Evolutionary conservation across 2,113 vertebrate genomes (phyloP).

Genomic region (Cinclus cinclus): DNA sequence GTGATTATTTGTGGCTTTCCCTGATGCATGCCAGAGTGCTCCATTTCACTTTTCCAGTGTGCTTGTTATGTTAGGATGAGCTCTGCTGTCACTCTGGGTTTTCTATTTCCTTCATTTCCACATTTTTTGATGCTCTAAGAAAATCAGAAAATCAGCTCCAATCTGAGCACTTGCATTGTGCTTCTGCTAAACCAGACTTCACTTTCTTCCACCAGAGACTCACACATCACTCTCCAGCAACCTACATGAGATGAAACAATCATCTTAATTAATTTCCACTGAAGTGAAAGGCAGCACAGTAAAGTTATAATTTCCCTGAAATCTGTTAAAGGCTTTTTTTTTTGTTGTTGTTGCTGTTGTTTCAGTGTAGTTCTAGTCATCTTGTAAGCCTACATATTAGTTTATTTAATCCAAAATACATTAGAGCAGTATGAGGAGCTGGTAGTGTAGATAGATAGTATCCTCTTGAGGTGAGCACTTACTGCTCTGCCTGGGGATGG

Average conservation of each 20-base stretch:
- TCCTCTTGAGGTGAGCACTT: background rate
- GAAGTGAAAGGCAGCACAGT: background rate
- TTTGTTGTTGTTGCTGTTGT: background rate
- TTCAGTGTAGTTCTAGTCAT: background rate
- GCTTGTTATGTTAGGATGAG: background rate
- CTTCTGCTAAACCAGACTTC: background rate
- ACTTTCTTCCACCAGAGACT: background rate
- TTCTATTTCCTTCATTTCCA: background rate
- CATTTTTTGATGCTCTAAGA: background rate
- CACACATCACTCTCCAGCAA: background rate
- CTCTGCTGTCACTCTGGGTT: conserved; percentile 13
- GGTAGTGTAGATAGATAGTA: background rate
- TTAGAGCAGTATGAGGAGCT: too few species aligned
- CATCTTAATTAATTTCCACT: background rate
- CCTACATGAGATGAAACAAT: background rate
- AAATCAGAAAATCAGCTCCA: background rate
- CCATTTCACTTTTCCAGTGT: background rate
- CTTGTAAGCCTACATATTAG: background rate
- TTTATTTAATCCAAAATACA: background rate
- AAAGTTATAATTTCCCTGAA: background rate
- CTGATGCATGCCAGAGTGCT: background rate
- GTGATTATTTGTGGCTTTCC: conserved; percentile 6
- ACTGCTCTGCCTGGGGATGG: background rate
- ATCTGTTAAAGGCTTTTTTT: background rate
- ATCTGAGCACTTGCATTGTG: background rate